Conservation (phyloP, 2,888 invertebrate genomes). For the Ommatoiulus sabulosus region DNA sequence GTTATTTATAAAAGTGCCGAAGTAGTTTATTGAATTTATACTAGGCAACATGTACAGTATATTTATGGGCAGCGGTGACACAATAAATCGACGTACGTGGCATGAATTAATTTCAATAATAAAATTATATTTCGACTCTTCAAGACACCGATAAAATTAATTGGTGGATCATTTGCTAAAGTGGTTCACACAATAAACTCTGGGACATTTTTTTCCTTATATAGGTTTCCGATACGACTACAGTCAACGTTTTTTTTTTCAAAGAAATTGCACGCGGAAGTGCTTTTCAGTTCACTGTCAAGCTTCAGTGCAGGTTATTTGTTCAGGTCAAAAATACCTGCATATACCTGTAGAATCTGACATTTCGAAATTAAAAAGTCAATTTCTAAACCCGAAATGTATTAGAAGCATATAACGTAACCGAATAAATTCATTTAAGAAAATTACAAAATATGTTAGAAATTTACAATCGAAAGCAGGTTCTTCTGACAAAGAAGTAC, state of each 20-base stretch:
- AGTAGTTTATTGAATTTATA: not conserved
- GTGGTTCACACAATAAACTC: not conserved
- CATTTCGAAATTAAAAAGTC: not conserved
- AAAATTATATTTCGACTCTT: not conserved
- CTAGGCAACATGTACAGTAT: not conserved
- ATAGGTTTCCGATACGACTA: not conserved
- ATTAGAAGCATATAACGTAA: not conserved
- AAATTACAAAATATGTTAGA: not conserved
- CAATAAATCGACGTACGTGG: constrained; percentile 6
- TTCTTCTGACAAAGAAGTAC: not conserved
- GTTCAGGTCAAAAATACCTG: not conserved
- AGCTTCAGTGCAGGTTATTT: constrained; percentile 15
- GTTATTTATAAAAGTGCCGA: not conserved
- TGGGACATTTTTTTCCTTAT: not conserved
- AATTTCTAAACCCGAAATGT: not conserved
- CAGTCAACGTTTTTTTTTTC: not conserved
- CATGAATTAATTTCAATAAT: constrained; percentile 20
- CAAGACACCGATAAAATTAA: not conserved
- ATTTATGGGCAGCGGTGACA: not conserved
- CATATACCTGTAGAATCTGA: not conserved
- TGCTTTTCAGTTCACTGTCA: constrained; percentile 31
- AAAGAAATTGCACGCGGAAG: constrained; percentile 36
- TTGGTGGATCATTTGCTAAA: not conserved
- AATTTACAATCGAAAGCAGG: not conserved
- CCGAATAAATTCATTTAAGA: not conserved